A percentile compares a stretch with the other conserved stretches of the same genome.
phyloP scores from a whole-genome alignment of 2,797 vertebrate genomes.

The Muscicapa striata region DNA sequence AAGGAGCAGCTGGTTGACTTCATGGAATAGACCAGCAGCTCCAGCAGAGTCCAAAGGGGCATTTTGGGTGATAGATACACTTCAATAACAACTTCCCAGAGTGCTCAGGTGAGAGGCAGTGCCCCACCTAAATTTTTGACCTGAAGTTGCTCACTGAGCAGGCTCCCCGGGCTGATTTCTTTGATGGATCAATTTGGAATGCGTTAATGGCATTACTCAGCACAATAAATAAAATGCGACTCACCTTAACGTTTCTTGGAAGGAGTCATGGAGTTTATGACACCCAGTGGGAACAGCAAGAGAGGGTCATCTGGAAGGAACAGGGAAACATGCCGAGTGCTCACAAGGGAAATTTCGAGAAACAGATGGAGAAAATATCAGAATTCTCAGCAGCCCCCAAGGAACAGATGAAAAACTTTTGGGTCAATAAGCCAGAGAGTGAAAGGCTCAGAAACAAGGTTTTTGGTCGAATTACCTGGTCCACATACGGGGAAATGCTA shows the following conservation, averaged over 20 bases:
- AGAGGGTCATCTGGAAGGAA: conserved; percentile 67
- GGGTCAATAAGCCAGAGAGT: conserved; percentile 57
- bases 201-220: conserved; percentile 65
- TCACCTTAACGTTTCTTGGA: conserved; percentile 66
- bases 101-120: conserved; percentile 28
- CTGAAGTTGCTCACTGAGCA: conserved; percentile 49
- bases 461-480: conserved; percentile 2
- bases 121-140: conserved; percentile 61
- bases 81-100: conserved; percentile 15
- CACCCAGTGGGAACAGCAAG: conserved; percentile 65
- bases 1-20: conserved; percentile 50
- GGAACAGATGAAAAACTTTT: conserved; percentile 59
- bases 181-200: conserved; percentile 59
- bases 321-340: conserved; percentile 51
- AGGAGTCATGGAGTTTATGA: conserved; percentile 68
- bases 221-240: conserved; percentile 64
- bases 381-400: conserved; percentile 50
- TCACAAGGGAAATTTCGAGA: conserved; percentile 66
- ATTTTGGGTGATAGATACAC: conserved; percentile 22
- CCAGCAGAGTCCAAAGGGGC: conserved; percentile 16
- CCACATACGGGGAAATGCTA: not conserved
- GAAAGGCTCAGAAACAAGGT: conserved; percentile 49
- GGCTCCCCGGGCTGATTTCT: conserved; percentile 35
- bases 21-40: not conserved
- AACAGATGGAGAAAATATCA: conserved; percentile 72